A percentile compares a stretch with the other conserved stretches of the same genome.
Conservation (phyloP, 2,888 invertebrate genomes). For the Dryobotodes eremita region DNA sequence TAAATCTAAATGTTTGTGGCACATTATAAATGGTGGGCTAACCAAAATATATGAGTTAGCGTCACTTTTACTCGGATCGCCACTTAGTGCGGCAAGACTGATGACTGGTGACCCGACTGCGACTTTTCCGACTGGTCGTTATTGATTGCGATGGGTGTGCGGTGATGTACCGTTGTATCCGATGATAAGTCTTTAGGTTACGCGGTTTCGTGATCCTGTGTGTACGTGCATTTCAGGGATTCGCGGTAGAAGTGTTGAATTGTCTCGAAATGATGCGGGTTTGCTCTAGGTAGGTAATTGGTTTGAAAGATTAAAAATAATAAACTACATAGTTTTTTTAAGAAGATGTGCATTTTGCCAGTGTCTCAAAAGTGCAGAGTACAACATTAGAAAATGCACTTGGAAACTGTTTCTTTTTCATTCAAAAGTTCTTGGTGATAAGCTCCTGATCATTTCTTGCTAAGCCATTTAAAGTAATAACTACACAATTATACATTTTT, state of each 20-base stretch:
- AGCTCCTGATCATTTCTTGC: neutral
- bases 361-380: neutral
- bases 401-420: neutral
- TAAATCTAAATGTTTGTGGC: slow-evolving; percentile 29
- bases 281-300: neutral
- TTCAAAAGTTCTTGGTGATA: neutral
- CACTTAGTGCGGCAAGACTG: slow-evolving; percentile 43
- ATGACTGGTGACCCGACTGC: slow-evolving; percentile 23
- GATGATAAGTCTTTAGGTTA: slow-evolving; percentile 15
- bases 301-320: neutral
- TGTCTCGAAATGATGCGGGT: neutral
- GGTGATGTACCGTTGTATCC: slow-evolving; percentile 66
- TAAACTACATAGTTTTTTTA: neutral
- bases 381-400: neutral
- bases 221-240: neutral
- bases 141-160: slow-evolving; percentile 47
- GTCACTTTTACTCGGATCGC: slow-evolving; percentile 46
- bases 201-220: neutral
- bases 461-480: neutral
- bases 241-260: neutral
- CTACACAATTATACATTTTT: neutral
- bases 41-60: slow-evolving; percentile 37
- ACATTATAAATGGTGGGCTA: slow-evolving; percentile 40
- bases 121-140: slow-evolving; percentile 16
- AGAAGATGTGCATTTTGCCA: neutral